These are phyloP conservation scores for Nemotelus pantherinus DNA, from an alignment of 2,888 invertebrate genomes.

Conservation along the genomic window DNA sequence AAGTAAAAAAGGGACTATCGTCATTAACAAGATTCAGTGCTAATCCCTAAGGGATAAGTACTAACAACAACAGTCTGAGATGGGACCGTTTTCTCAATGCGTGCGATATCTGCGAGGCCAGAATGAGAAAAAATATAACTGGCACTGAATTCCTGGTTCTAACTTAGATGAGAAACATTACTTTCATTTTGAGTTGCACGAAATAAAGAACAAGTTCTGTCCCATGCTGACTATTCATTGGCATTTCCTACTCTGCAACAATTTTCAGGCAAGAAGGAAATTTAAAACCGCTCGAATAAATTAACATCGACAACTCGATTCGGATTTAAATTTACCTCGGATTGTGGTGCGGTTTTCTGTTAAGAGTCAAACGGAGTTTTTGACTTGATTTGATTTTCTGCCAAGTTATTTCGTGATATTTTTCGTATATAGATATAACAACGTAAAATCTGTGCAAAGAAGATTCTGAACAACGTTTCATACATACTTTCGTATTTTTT, in stretches of 20 bases:
- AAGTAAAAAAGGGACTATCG: slow-evolving; percentile 50
- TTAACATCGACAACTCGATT: too few relatives aligned
- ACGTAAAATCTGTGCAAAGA: too few relatives aligned
- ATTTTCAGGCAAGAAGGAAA: too few relatives aligned
- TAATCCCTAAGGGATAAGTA: slow-evolving; percentile 51
- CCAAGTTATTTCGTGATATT: too few relatives aligned
- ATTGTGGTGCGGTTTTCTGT: too few relatives aligned
- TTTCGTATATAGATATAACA: too few relatives aligned
- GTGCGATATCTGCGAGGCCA: background rate
- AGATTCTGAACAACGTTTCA: too few relatives aligned
- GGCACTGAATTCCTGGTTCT: slow-evolving; percentile 16
- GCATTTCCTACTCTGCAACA: background rate
- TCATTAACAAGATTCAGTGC: slow-evolving; percentile 52
- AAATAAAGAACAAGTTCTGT: slow-evolving; percentile 37
- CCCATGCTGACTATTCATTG: slow-evolving; percentile 39
- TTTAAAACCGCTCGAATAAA: too few relatives aligned
- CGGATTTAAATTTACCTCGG: too few relatives aligned
- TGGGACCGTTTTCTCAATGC: slow-evolving; percentile 39
- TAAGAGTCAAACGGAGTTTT: too few relatives aligned
- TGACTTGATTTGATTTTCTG: too few relatives aligned
- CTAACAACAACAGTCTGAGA: slow-evolving; percentile 46
- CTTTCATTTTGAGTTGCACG: slow-evolving; percentile 48
- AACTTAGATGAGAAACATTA: slow-evolving; percentile 48
- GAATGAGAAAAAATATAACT: slow-evolving; percentile 36
- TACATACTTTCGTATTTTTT: too few relatives aligned